Base-by-base conservation (phyloP, 2,797 vertebrate species). In the Platyrinchus mystaceus region DNA sequence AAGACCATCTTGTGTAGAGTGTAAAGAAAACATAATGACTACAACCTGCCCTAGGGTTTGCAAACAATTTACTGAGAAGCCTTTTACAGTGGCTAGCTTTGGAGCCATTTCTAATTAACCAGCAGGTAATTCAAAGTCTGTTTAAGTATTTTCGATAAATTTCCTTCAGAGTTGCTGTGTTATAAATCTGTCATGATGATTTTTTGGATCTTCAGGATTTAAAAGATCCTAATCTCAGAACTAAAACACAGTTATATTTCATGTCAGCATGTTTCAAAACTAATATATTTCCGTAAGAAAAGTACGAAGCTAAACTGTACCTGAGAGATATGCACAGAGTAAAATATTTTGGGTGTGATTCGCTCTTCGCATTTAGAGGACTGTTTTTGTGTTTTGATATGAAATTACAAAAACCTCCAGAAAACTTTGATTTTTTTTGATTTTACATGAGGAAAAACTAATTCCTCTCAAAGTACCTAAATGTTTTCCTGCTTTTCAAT, bases 1-100 rank as follows among this genome's bases (percentile, higher is more conserved):
- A 97, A 98, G 95, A 94, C 50, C 84, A 91, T 87, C 50, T 97
- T 97, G 94, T 97, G 41, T 66, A 30, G 53, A 46, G 37, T 80
- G 88, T 91, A 92, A 93, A 94, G 85, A 93, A 97, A 94, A 86
- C 56, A 55, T 87, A 97, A 96, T 89, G 93, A 93, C 89, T 97
- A 89, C 92, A 93, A 93, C 94, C 81, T 87, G 91, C 90, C 94
- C 6, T 63, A 89, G 92, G 92, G 93, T 96, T 97, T 96, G 90
- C 97, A 97, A 96, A 91, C 81, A 95, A 96, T 97, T 97, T 96
- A 94, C 95, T 77, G 81, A 96, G 94, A 97, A 94, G 83, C 81
- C 87, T 97, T 97, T 97, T 96, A 97, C 63, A 89, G 81, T 95
- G 89, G 86, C 44, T 87, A 84, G 50, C 84, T 97, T 97, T 89